A percentile compares a stretch with the other conserved stretches of the same genome.
These are phyloP conservation scores for Pagrus major DNA, from an alignment of 2,113 vertebrate species.

Conservation along the genomic window DNA sequence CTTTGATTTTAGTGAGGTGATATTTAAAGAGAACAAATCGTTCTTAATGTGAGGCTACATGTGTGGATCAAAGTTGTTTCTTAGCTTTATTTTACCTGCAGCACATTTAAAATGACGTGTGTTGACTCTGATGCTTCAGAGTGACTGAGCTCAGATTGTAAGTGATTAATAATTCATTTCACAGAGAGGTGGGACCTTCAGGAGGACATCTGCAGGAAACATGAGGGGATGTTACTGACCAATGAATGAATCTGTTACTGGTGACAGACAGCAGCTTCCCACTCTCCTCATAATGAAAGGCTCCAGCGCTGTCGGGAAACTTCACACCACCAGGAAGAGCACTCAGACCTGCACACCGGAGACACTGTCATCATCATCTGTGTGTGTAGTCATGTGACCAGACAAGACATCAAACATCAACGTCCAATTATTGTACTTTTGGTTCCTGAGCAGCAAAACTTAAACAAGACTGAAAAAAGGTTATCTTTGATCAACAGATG, in stretches of 20 bases:
- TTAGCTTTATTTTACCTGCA: not conserved
- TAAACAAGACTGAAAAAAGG: no score
- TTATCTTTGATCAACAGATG: no score
- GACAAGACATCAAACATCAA: no score
- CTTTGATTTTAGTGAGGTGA: no score
- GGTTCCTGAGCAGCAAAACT: no score
- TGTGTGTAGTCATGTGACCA: no score
- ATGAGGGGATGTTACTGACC: slow-evolving; percentile 81
- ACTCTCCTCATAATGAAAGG: slow-evolving; percentile 91
- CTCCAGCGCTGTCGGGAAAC: slow-evolving; percentile 89
- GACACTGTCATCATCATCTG: no score
- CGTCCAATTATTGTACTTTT: no score
- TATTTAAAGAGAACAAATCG: no score
- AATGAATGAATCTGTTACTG: slow-evolving; percentile 94
- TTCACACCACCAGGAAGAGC: slow-evolving; percentile 80
- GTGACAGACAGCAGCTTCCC: slow-evolving; percentile 88
- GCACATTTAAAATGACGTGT: not conserved
- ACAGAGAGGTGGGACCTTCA: not conserved
- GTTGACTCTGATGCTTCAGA: not conserved
- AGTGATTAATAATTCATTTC: not conserved
- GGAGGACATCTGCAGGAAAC: not conserved
- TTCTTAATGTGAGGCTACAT: no score
- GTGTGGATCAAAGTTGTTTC: no score
- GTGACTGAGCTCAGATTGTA: not conserved
- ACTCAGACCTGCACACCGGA: slow-evolving; percentile 74